Evolutionary conservation across 1,140 invertebrate genomes (phyloP), one percentile per base, ranked within the genome.

Genomic region (Mya arenaria): DNA sequence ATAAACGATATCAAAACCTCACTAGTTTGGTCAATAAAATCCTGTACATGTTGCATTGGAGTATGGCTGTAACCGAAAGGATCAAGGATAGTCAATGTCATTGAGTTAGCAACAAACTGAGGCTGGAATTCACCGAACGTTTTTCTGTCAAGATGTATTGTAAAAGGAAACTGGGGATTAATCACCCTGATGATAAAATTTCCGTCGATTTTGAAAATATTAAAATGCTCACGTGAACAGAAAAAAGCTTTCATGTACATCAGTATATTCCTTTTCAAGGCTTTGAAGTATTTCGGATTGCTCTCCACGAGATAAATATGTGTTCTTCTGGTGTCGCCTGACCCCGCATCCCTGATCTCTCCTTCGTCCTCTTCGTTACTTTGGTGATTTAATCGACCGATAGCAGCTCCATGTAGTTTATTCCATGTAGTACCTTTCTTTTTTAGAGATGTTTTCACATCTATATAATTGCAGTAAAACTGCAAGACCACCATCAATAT

Each of bases 1-100:
- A 52, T 72, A 25, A 72, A 72, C 30, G 48, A 52, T 30, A 72
- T 72, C 1, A 72, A 28, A 17, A 72, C 30, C 32, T 72, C 68
- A n/a, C n/a, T n/a, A 15, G 28, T 28, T 1, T 1, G 3, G 10
- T 28, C 68, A 41, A 39, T 34, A 55, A 72, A 72, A 41, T 28
- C 19, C 44, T 52, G n/a, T 19, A 72, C 44, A 55, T 55, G 68
- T 0, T 0, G 0, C 68, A 72, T 55, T 25, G 68, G 68, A 32
- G 48, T 72, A 15, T 72, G 44, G 25, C 5, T 52, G 68, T 23
- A 72, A 28, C 68, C 68, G 19, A 72, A 72, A 4, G 68, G 68
- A 55, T 72, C 68, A 3, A 72, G 8, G 32, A 72, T 52, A 0
- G 68, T 72, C n/a, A n/a, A n/a, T n/a, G 8, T 10, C 1, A 28